Evolutionary conservation across 2,113 vertebrate species (phyloP), one percentile per base, ranked within the genome.

Genomic region (Menura novaehollandiae): DNA sequence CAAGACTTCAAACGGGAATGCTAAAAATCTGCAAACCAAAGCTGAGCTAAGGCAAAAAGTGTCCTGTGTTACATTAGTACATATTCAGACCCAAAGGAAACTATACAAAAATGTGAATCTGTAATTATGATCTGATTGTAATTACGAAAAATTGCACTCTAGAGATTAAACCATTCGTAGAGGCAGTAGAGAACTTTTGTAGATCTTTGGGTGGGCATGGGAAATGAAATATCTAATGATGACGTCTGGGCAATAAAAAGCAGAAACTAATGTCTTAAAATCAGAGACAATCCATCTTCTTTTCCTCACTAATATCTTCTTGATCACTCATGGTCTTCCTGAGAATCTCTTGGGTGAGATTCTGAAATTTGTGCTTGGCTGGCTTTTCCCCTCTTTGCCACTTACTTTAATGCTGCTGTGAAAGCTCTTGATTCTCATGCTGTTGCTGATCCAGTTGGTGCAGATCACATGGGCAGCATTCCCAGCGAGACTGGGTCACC

Each of bases 381-480:
- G 96, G 85, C 37, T 90, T 95, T 95, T 41, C 37, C 86, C 80
- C 33, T 20, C 47, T 96, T 93, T 95, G 91, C 89, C 85, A 74
- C 91, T 92, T 88, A 76, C 83, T 97, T 95, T 97, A 96, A 97
- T 91, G 94, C 85, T 96, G 90, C 53, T 87, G 71, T 47, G 52
- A 91, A 90, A 97, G 91, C 85, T 95, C 78, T 86, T 96, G 77
- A 43, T 89, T 96, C 96, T 96, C 2, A 1, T 7, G n/a, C 85
- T 96, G 71, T 85, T 95, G 69, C 94, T 88, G 94, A 97, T 93
- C 84, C 68, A 52, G 93, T 96, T 91, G 95, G 91, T 91, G 77
- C 73, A 74, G 96, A 88, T 98, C 96, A 90, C 91, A 91, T 74
- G 94, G 88, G 92, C 77, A 94, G 87, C 94, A 92, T 97, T 98